These are phyloP conservation scores for Ardeotis arabs DNA, from an alignment of 2,113 vertebrate genomes.

Conservation along the genomic window DNA sequence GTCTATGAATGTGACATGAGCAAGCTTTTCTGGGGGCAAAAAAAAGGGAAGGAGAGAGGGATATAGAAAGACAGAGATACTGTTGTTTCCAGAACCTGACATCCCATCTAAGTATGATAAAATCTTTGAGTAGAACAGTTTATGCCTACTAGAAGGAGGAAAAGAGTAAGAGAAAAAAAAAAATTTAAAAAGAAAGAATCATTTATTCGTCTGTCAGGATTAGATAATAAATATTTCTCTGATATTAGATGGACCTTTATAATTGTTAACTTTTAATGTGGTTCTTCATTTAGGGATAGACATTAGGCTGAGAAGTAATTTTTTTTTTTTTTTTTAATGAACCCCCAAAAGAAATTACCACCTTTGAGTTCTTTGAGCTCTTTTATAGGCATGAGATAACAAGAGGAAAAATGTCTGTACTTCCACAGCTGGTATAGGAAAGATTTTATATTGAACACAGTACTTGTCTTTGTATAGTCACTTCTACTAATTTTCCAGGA, in stretches of 20 bases:
- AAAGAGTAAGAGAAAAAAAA: not conserved
- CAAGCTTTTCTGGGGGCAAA: not conserved
- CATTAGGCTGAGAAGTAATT: not conserved
- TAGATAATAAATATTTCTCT: not conserved
- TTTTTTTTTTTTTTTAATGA: not conserved
- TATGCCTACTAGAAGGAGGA: not conserved
- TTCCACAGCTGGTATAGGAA: not conserved
- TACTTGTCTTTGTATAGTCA: not conserved
- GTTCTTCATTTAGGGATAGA: not conserved
- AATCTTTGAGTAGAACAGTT: not conserved
- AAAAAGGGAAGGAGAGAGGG: not conserved
- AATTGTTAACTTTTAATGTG: not conserved
- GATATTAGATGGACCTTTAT: not conserved
- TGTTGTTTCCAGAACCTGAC: not conserved
- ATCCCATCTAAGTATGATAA: not conserved
- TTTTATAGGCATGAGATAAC: not conserved
- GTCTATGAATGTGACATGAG: not conserved
- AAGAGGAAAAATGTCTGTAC: not conserved
- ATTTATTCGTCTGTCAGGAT: not conserved
- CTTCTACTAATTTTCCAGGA: not conserved
- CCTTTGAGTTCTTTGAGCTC: not conserved
- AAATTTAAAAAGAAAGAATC: accelerated
- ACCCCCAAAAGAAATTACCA: not conserved
- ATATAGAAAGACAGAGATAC: not conserved
- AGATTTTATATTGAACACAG: not conserved